A percentile compares a stretch with the other conserved stretches of the same genome.
phyloP scores from a whole-genome alignment of 23 tunicate genomes.

The Phallusia fumigata region DNA sequence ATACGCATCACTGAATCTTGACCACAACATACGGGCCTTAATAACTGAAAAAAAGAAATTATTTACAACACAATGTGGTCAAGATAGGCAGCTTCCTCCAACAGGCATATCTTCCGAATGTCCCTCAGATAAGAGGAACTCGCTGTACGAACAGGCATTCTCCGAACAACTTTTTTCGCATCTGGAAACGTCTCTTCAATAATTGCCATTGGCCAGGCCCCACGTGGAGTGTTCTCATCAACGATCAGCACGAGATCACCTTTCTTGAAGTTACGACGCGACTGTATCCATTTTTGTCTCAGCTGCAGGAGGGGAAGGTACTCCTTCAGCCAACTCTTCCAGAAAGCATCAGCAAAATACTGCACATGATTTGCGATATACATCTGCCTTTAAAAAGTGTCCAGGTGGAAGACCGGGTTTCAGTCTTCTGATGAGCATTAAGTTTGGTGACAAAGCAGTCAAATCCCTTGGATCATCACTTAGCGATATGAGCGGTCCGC shows the following conservation, averaged over 20 bases:
- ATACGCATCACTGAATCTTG: too few species aligned
- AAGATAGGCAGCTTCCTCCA: too few species aligned
- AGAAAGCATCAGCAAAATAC: not conserved
- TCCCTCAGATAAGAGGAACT: not conserved
- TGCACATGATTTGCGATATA: not conserved
- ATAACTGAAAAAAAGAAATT: too few species aligned
- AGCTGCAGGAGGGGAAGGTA: not conserved
- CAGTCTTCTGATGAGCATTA: not conserved
- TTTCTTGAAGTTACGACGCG: too few species aligned
- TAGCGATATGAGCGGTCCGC: not conserved
- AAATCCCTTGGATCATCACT: not conserved
- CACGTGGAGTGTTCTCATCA: not conserved
- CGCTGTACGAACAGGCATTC: not conserved
- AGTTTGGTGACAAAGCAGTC: not conserved
- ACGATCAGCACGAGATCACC: slow-evolving; percentile 1
- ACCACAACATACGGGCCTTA: too few species aligned
- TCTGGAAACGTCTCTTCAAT: not conserved
- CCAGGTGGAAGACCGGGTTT: not conserved
- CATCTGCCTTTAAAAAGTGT: not conserved
- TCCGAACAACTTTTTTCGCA: not conserved
- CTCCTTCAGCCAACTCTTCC: not conserved
- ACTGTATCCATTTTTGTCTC: too few species aligned
- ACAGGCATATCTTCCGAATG: too few species aligned
- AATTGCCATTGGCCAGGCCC: not conserved
- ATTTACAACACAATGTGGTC: too few species aligned